These are phyloP conservation scores for Macrophya annulata DNA, from an alignment of 2,888 invertebrate species.

Conservation along the genomic window DNA sequence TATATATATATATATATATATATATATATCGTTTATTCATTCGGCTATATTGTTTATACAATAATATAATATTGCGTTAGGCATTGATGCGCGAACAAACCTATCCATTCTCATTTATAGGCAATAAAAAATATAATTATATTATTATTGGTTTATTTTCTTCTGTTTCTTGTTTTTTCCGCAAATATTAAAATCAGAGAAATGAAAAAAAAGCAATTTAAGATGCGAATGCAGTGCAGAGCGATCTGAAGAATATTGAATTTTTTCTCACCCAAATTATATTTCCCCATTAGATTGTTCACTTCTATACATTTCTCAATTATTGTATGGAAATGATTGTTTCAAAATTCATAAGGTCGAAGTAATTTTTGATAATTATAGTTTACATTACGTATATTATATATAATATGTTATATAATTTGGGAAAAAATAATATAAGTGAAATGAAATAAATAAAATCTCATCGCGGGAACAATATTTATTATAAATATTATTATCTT, in stretches of 20 bases:
- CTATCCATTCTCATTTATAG: conserved; percentile 15
- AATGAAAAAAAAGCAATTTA: background rate
- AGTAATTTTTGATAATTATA: background rate
- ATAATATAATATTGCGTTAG: background rate
- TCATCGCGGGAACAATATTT: conserved; percentile 32
- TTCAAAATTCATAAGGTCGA: background rate
- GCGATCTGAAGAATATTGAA: conserved; percentile 2
- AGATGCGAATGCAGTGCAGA: conserved; percentile 22
- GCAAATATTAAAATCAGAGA: background rate
- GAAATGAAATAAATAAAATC: background rate
- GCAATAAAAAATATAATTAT: background rate
- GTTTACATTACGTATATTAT: background rate
- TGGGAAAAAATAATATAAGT: background rate
- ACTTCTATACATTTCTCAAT: background rate
- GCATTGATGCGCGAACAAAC: conserved; percentile 12
- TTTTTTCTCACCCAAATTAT: background rate
- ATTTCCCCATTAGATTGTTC: background rate
- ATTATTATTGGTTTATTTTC: background rate
- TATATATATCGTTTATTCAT: background rate
- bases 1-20: background rate
- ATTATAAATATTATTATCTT: background rate
- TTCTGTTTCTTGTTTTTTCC: background rate
- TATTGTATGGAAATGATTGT: background rate
- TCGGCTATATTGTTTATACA: conserved; percentile 15
- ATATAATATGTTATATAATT: background rate